A percentile compares a stretch with the other conserved stretches of the same genome.
phyloP scores from a whole-genome alignment of 2,888 invertebrate species.

The Bimastos eiseni region DNA sequence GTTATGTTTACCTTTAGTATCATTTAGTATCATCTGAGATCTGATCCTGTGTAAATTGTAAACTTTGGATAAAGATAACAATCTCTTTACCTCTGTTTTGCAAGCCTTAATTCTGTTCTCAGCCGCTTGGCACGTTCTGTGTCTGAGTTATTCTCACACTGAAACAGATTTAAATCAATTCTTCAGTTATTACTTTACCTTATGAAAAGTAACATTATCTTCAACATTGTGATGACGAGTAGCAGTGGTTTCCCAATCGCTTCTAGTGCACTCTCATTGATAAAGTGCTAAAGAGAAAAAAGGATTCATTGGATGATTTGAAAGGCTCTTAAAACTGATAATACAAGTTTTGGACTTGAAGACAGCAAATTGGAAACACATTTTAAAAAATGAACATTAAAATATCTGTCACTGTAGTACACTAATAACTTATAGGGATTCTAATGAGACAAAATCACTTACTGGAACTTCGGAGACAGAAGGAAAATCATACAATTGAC shows the following conservation, averaged over 20 bases:
- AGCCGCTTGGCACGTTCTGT: background rate
- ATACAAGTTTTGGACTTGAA: background rate
- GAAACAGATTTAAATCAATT: background rate
- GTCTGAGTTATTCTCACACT: background rate
- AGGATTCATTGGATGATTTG: too few relatives aligned
- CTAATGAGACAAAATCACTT: background rate
- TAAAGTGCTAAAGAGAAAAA: too few relatives aligned
- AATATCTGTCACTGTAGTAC: background rate
- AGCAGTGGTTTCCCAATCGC: too few relatives aligned
- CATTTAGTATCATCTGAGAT: background rate
- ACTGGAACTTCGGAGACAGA: background rate
- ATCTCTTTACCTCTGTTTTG: background rate
- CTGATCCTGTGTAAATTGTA: background rate
- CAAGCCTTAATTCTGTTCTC: background rate
- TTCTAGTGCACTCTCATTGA: too few relatives aligned
- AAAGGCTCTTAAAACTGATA: too few relatives aligned
- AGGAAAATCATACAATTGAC: constrained; percentile 61
- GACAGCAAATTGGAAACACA: background rate
- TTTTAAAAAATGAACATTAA: background rate
- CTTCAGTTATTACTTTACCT: background rate
- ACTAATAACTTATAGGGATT: background rate
- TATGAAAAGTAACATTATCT: background rate
- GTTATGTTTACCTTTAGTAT: too few relatives aligned
- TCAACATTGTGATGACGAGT: too few relatives aligned
- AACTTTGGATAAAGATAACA: background rate